Conservation (phyloP, 2,888 invertebrate genomes). For the Nymphalis polychloros region DNA sequence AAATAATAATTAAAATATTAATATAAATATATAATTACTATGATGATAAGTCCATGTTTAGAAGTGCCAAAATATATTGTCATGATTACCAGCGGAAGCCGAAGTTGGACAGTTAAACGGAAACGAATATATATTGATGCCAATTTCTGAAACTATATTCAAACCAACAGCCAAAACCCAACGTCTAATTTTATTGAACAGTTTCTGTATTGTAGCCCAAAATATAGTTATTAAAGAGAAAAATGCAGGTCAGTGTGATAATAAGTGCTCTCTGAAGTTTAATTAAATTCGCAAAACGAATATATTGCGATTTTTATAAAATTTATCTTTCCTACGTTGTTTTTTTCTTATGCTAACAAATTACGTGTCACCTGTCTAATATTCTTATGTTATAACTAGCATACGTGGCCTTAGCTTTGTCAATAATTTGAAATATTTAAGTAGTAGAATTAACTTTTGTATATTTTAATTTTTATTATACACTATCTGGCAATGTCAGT, state of each 20-base stretch:
- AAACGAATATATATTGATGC: conserved; percentile 7
- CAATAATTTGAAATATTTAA: background rate
- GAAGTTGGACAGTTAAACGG: conserved; percentile 14
- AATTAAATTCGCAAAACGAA: too few species aligned
- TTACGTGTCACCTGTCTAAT: too few species aligned
- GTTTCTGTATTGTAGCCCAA: too few species aligned
- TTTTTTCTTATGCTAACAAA: too few species aligned
- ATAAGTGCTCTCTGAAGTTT: too few species aligned
- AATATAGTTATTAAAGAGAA: too few species aligned
- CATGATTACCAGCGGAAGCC: conserved; percentile 9
- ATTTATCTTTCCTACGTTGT: too few species aligned
- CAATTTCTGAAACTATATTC: conserved; percentile 14
- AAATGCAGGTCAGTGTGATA: too few species aligned
- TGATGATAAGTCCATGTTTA: background rate
- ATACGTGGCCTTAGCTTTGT: background rate
- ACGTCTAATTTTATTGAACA: too few species aligned
- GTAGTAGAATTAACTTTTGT: background rate
- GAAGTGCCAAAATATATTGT: conserved; percentile 7
- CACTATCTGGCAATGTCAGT: too few species aligned
- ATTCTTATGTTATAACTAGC: too few species aligned
- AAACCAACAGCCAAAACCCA: background rate
- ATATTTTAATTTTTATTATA: background rate
- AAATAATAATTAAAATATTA: background rate
- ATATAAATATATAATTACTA: background rate
- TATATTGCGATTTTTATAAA: too few species aligned